Evolutionary conservation across 2,797 vertebrate genomes (phyloP), one percentile per base, ranked within the genome.

Genomic region (Rhynchonycteris naso): DNA sequence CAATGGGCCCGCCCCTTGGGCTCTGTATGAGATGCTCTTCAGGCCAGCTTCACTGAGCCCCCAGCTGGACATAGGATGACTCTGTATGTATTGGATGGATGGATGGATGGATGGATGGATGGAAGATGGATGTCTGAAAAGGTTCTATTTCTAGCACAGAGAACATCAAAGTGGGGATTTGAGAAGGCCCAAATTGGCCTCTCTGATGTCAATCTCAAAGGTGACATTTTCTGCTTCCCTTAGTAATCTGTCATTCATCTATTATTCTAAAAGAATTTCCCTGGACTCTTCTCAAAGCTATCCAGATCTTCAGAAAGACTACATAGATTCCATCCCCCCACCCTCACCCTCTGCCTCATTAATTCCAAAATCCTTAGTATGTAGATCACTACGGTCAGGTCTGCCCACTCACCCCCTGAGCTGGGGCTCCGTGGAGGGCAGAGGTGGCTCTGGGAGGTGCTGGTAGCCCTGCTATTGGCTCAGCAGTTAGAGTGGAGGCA

Each of bases 81-180:
- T 35, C 22, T 30, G 14, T 30, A 28, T 85, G 9, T 72, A 18
- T 30, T n/a, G 5, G 33, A 11, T 43, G 38, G 38, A 28, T 12
- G 22, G 56, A 22, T 19, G 19, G 18, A 16, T 26, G 16, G 52
- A 56, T 50, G n/a, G n/a, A 30, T 21, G 4, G 56, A 54, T 22
- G 21, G 43, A 33, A 18, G 43, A 33, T 43, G 16, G 35, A 63
- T 43, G 7, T 35, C 22, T 87, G 56, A 59, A 33, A 58, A 80
- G n/a, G 3, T 78, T 83, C 65, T 94, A 28, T 87, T 92, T 91
- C 52, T 95, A 56, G 19, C 61, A 76, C 38, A 89, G 78, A 83
- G 47, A 91, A 66, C 43, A 68, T 6, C 76, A 84, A 80, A 82
- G 28, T 22, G 47, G 59, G 28, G 35, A 28, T 76, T 68, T 59